phyloP scores from a whole-genome alignment of 2,797 vertebrate species.

The Bradypus variegatus region DNA sequence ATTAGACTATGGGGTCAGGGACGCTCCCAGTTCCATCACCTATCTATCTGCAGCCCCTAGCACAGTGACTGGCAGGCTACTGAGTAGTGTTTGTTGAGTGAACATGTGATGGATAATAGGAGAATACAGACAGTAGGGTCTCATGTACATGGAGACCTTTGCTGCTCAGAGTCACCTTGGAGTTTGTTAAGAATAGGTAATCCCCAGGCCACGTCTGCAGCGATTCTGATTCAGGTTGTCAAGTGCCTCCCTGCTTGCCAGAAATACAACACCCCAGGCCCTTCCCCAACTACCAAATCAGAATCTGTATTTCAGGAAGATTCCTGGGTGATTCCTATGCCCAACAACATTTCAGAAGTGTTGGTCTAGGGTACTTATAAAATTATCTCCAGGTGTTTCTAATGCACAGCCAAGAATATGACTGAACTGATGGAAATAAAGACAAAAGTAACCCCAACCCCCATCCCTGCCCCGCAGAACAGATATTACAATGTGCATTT shows the following conservation, averaged over 20 bases:
- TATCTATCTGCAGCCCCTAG: neutral
- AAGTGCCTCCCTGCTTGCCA: neutral
- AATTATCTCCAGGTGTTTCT: neutral
- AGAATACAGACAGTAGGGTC: neutral
- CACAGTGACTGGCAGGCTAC: neutral
- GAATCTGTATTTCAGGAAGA: neutral
- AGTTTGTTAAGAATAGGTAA: neutral
- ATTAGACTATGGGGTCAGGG: neutral
- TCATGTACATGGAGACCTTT: neutral
- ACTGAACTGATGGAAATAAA: neutral
- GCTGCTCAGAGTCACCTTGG: neutral
- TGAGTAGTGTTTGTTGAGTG: neutral
- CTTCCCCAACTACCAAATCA: neutral
- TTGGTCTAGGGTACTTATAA: neutral
- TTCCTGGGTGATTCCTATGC: neutral
- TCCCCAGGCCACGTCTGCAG: neutral
- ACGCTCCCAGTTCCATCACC: neutral
- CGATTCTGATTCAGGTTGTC: neutral
- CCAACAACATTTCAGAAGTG: neutral
- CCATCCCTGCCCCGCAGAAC: too few relatives aligned
- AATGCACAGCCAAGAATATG: neutral
- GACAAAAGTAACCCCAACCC: neutral
- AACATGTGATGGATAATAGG: neutral
- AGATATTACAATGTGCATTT: neutral
- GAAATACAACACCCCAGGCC: neutral